Evolutionary conservation across 2,797 vertebrate species (phyloP).

Genomic region (Chloroceryle inda): DNA sequence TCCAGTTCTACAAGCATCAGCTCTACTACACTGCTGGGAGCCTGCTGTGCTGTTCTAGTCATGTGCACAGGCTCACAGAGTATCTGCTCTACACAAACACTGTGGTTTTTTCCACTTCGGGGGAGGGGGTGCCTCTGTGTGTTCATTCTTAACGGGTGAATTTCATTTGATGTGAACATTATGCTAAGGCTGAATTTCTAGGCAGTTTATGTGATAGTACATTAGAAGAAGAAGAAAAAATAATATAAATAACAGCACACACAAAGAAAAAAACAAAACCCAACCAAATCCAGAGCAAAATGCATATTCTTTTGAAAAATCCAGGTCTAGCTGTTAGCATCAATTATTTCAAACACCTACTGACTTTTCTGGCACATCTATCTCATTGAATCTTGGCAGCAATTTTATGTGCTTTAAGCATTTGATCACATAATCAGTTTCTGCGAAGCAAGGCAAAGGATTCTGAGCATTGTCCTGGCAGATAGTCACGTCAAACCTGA

Average conservation of each 20-base stretch:
- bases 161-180: constrained; percentile 63
- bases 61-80: neutral
- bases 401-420: constrained; percentile 51
- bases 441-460: constrained; percentile 13
- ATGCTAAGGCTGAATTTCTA: constrained; percentile 51
- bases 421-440: constrained; percentile 62
- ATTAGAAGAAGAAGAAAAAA: neutral
- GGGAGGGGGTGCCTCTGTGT: neutral
- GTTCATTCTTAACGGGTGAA: constrained; percentile 16
- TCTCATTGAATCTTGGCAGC: constrained; percentile 21
- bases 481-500: constrained; percentile 35
- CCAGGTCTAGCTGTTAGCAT: neutral
- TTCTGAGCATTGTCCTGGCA: constrained; percentile 32
- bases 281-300: neutral
- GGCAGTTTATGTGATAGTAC: neutral
- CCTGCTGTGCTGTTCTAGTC: neutral
- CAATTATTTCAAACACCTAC: constrained; percentile 57
- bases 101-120: constrained; percentile 18
- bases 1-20: neutral
- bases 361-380: constrained; percentile 55
- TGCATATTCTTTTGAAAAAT: constrained; percentile 48
- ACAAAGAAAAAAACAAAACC: neutral
- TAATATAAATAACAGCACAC: too few species aligned
- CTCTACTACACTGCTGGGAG: neutral
- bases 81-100: neutral